A percentile compares a stretch with the other conserved stretches of the same genome.
Evolutionary conservation across 2,888 invertebrate genomes (phyloP).

Genomic region (Rhopalosiphum nymphaeae): DNA sequence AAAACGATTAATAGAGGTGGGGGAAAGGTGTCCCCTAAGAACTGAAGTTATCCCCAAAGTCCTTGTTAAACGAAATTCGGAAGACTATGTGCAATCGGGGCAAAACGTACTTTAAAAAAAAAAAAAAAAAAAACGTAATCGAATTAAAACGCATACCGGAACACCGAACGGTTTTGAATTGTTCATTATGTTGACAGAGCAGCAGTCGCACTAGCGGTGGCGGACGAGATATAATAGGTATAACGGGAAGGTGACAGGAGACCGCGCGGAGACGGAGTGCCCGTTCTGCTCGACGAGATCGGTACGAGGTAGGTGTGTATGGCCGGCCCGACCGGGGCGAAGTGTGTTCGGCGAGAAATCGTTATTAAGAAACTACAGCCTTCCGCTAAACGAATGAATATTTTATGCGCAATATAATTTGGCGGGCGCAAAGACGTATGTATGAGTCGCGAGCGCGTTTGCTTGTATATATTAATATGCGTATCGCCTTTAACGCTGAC

Average conservation of each 20-base stretch:
- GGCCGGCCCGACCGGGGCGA: no score
- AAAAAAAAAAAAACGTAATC: background rate
- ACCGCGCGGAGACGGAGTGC: background rate
- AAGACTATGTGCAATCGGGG: background rate
- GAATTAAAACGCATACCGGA: background rate
- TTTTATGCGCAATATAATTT: slow-evolving; percentile 54
- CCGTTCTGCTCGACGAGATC: background rate
- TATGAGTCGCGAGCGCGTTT: background rate
- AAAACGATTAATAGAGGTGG: background rate
- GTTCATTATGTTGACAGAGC: background rate
- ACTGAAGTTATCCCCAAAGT: background rate
- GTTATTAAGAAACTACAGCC: slow-evolving; percentile 38
- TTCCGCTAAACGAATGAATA: slow-evolving; percentile 54
- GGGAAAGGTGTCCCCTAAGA: background rate
- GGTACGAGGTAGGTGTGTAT: background rate
- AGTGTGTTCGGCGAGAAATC: slow-evolving; percentile 30
- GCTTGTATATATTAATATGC: slow-evolving; percentile 32
- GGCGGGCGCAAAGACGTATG: background rate
- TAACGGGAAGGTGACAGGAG: background rate
- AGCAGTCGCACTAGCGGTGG: background rate
- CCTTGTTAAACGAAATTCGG: background rate
- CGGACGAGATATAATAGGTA: background rate
- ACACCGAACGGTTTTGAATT: background rate
- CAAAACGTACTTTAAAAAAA: background rate
- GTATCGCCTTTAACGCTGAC: slow-evolving; percentile 54